phyloP scores from a whole-genome alignment of 1,140 invertebrate species.

The Callitettix versicolor region DNA sequence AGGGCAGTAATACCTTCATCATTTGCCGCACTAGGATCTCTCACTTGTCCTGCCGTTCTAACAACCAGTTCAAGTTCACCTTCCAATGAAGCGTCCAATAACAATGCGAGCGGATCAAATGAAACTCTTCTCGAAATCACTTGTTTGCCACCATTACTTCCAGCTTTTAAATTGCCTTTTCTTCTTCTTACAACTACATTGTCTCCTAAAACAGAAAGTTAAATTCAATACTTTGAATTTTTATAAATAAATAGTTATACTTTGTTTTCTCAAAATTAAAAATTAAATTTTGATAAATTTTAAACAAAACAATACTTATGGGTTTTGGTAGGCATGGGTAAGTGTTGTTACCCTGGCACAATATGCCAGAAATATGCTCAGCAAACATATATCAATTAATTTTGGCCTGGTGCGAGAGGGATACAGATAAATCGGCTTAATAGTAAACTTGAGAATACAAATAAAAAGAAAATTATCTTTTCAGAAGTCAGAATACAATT shows the following conservation, averaged over 20 bases:
- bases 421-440: no score
- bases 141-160: slow-evolving; percentile 45
- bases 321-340: no score
- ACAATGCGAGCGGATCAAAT: slow-evolving; percentile 91
- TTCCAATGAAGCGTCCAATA: slow-evolving; percentile 94
- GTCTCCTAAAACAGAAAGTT: not conserved
- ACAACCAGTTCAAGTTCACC: slow-evolving; percentile 95
- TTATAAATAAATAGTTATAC: no score
- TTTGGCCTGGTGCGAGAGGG: no score
- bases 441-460: no score
- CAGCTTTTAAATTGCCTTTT: slow-evolving; percentile 24
- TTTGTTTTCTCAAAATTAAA: not conserved
- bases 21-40: slow-evolving; percentile 28
- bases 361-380: no score
- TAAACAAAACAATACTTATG: no score
- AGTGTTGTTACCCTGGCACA: no score
- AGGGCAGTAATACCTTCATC: slow-evolving; percentile 94
- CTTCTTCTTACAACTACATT: slow-evolving; percentile 8
- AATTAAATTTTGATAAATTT: not conserved
- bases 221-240: no score
- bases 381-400: no score
- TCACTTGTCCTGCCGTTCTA: slow-evolving; percentile 85
- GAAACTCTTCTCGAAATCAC: slow-evolving; percentile 72
- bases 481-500: no score
- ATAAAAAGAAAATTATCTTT: no score